phyloP scores from a whole-genome alignment of 2,113 vertebrate genomes.

The Calidris pugnax region DNA sequence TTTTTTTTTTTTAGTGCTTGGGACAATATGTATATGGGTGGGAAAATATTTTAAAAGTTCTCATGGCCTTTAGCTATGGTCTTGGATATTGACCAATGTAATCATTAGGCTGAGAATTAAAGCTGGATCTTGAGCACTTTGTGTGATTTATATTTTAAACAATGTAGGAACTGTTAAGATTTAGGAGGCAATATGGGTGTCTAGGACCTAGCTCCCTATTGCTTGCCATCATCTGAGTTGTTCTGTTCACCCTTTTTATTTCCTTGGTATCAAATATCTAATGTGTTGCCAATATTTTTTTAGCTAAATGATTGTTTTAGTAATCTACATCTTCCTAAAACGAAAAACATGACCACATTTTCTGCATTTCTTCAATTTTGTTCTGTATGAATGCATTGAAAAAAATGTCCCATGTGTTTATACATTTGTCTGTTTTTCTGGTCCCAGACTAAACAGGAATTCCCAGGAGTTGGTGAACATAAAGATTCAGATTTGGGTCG shows the following conservation, averaged over 20 bases:
- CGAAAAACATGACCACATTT: background rate
- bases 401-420: background rate
- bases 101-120: constrained; percentile 43
- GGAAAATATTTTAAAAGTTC: constrained; percentile 42
- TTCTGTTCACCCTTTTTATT: background rate
- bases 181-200: background rate
- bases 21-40: background rate
- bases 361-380: background rate
- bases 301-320: background rate
- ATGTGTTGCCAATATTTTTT: too few relatives aligned
- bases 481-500: background rate
- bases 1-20: background rate
- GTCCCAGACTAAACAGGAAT: background rate
- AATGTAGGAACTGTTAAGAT: background rate
- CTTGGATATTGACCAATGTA: constrained; percentile 47
- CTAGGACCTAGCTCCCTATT: background rate
- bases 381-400: background rate
- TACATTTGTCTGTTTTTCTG: background rate
- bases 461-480: background rate
- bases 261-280: background rate
- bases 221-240: background rate
- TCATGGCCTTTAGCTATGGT: constrained; percentile 43
- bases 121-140: background rate
- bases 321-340: background rate
- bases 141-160: constrained; percentile 20